Conservation (phyloP, 2,113 vertebrate species). For the Anseranas semipalmata region DNA sequence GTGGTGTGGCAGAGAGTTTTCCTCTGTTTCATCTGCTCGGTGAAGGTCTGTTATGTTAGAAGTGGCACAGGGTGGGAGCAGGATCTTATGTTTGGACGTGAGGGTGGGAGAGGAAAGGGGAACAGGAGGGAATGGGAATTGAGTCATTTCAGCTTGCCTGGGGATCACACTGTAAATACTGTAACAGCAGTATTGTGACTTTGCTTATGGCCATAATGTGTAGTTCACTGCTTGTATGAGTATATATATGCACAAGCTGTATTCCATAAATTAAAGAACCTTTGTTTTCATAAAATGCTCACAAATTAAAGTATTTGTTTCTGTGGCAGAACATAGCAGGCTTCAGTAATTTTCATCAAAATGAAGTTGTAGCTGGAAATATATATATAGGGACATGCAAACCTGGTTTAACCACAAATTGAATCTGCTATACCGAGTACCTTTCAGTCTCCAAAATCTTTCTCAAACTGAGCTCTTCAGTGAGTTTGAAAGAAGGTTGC, state of each 20-base stretch:
- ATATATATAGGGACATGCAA: rapidly evolving
- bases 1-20: not conserved
- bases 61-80: not conserved
- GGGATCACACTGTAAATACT: not conserved
- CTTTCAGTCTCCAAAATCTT: not conserved
- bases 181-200: not conserved
- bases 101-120: not conserved
- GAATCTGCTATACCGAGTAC: not conserved
- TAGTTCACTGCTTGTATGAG: not conserved
- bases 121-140: not conserved
- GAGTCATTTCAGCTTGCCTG: not conserved
- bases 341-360: not conserved
- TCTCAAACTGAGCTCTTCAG: not conserved
- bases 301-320: not conserved
- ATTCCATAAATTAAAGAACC: not conserved
- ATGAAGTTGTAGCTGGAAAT: not conserved
- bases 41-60: not conserved
- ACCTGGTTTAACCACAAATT: not conserved
- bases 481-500: not conserved
- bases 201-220: rapidly evolving
- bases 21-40: not conserved
- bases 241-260: too few species aligned
- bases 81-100: not conserved
- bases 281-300: not conserved
- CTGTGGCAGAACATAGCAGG: not conserved